A percentile compares a stretch with the other conserved stretches of the same genome.
phyloP scores from a whole-genome alignment of 2,797 vertebrate species.

The Pseudochromis fuscus region DNA sequence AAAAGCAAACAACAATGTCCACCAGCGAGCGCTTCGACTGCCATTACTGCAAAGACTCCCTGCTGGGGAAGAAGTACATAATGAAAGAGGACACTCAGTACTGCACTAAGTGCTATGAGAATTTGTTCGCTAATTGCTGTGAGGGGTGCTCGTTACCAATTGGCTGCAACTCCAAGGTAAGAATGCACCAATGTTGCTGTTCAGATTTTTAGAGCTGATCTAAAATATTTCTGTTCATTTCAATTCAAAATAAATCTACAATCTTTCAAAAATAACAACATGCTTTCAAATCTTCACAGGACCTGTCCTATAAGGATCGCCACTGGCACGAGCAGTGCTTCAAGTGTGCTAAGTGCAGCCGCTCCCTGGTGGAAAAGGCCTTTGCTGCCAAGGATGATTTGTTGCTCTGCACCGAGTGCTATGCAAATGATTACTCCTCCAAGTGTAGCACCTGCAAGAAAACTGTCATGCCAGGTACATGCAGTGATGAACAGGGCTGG shows the following conservation, averaged over 20 bases:
- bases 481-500: neutral
- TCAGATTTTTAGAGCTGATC: neutral
- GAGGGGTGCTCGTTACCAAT: slow-evolving; percentile 91
- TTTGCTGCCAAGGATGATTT: slow-evolving; percentile 95
- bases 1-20: slow-evolving; percentile 83
- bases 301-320: slow-evolving; percentile 93
- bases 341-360: slow-evolving; percentile 91
- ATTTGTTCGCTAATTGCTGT: slow-evolving; percentile 92
- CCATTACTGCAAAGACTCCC: slow-evolving; percentile 92
- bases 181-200: slow-evolving; percentile 10
- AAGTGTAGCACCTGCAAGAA: slow-evolving; percentile 95
- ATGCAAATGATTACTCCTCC: slow-evolving; percentile 93
- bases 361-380: slow-evolving; percentile 93
- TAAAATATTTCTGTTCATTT: neutral
- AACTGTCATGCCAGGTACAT: slow-evolving; percentile 94
- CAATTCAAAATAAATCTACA: too few relatives aligned
- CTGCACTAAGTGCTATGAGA: slow-evolving; percentile 93
- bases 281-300: slow-evolving; percentile 86
- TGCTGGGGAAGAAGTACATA: slow-evolving; percentile 93
- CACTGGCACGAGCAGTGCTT: slow-evolving; percentile 98
- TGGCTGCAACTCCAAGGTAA: slow-evolving; percentile 92
- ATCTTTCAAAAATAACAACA: too few relatives aligned
- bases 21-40: slow-evolving; percentile 86
- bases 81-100: slow-evolving; percentile 92
- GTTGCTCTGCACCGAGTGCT: slow-evolving; percentile 93